Base-by-base conservation (phyloP, 1,140 invertebrate species). In the Babylonia areolata region DNA sequence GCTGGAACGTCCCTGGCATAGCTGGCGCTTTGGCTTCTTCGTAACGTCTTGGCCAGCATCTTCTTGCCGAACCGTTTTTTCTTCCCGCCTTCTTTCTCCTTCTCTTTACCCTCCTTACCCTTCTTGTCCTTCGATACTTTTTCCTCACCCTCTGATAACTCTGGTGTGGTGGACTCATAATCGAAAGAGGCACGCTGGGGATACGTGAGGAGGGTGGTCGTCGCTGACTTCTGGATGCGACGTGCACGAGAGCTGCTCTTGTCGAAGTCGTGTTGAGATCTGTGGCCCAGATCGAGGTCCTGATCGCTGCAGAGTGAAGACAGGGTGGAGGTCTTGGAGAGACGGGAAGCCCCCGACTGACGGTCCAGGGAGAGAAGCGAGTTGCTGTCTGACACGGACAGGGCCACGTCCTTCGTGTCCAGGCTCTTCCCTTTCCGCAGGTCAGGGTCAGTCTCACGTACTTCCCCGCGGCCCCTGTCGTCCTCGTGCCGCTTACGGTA, bases 21-120 rank as follows among this genome's bases (percentile, higher is more conserved):
- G n/a, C 94, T 94, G 11, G 94, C 94, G 87, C 93, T 94, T 51
- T 94, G 93, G 83, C 94, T 94, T 28, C 94, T 83, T 39, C 94
- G 85, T 33, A 95, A 81, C 11, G 94, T 92, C 58, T 93, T 90
- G 9, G 93, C 88, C 33, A 94, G 89, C 77, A 94, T 91, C 73
- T 90, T 90, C 31, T 89, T 89, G 51, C 92, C 91, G 31, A 90
- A 89, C 17, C 90, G 84, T 9, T 89, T 88, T 42, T 92, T 91
- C 58, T 64, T 64, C 58, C 58, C 58, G 20, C 58, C 58, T 6
- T n/a, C 58, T 6, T n/a, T n/a, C 28, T 64, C 58, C 46, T 91
- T 91, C 12, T 85, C 84, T 75, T 90, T 88, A 37, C 89, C 86
- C n/a, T n/a, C 40, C 31, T 40, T 39, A 58, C 71, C 39, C 46